Evolutionary conservation across 2,113 vertebrate species (phyloP), one percentile per base, ranked within the genome.

Genomic region (Megalops atlanticus): DNA sequence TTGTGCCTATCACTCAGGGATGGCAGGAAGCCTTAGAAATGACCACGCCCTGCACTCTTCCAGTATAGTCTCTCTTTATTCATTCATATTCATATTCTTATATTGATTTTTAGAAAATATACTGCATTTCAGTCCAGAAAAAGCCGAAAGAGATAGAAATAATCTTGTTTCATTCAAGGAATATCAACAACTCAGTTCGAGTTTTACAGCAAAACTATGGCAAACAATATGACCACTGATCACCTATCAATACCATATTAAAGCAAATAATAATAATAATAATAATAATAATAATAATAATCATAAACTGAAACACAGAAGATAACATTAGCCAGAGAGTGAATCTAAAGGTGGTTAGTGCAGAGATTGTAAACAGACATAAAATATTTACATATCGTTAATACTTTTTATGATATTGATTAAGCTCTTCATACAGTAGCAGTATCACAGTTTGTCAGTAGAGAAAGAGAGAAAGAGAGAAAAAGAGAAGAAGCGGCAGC

Each of bases 121-220:
- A 91, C 90, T 80, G 90, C 84, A 88, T 91, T 91, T 92, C 86
- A 90, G 83, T 85, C 89, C 86, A 85, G 88, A 86, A 91, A n/a
- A 92, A 92, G 86, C 88, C 88, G 89, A 93, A 91, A 90, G 88
- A 90, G 87, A 89, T 91, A 91, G 81, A 91, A 92, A 92, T 89
- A 71, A 89, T 89, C 84, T 87, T 86, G 81, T 89, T 88, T 88
- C 64, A 86, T 89, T 87, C 86, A 82, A 91, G 85, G 88, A 91
- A 85, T 91, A 91, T 89, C 89, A 88, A 91, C 87, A 72, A 49
- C 74, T 91, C 43, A 86, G 86, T 87, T 90, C 90, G 89, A 91
- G 89, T 89, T 88, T 83, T 90, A 84, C 27, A n/a, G 76, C n/a
- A 6, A 80, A 72, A 54, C 69, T 52, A 52, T 40, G 40, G 47